These are phyloP conservation scores for Thalassaphorura encarpata DNA, from an alignment of 1,140 invertebrate genomes.

Conservation along the genomic window DNA sequence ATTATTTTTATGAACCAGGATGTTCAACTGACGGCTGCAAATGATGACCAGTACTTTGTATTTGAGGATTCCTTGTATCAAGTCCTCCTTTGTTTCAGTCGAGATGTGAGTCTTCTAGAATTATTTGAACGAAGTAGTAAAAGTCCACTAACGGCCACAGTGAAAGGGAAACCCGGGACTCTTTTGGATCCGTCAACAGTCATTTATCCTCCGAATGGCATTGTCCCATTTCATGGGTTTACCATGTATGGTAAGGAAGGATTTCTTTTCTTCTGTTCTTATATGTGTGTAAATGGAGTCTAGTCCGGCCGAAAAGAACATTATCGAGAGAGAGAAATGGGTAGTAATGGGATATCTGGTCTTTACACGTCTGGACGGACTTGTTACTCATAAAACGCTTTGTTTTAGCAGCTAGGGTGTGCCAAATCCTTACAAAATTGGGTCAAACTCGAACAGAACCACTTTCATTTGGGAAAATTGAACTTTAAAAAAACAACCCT, in stretches of 20 bases:
- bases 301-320: too few relatives aligned
- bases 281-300: not conserved
- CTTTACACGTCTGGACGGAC: too few relatives aligned
- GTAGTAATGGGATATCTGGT: too few relatives aligned
- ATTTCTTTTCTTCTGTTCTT: not conserved
- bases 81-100: slow-evolving; percentile 85
- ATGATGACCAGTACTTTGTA: slow-evolving; percentile 96
- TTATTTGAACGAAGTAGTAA: slow-evolving; percentile 49
- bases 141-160: slow-evolving; percentile 48
- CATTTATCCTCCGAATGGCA: slow-evolving; percentile 83
- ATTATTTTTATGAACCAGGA: slow-evolving; percentile 59
- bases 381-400: too few relatives aligned
- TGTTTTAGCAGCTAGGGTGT: too few relatives aligned
- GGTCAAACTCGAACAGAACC: too few relatives aligned
- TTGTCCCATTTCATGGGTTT: slow-evolving; percentile 94
- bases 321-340: too few relatives aligned
- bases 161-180: slow-evolving; percentile 60
- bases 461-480: too few relatives aligned
- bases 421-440: too few relatives aligned
- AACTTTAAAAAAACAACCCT: too few relatives aligned
- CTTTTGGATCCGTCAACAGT: slow-evolving; percentile 49
- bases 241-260: slow-evolving; percentile 79
- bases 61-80: slow-evolving; percentile 94
- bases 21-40: slow-evolving; percentile 87
- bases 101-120: slow-evolving; percentile 68